Conservation (phyloP, 2,113 vertebrate species). For the human (Homo sapiens) region DNA sequence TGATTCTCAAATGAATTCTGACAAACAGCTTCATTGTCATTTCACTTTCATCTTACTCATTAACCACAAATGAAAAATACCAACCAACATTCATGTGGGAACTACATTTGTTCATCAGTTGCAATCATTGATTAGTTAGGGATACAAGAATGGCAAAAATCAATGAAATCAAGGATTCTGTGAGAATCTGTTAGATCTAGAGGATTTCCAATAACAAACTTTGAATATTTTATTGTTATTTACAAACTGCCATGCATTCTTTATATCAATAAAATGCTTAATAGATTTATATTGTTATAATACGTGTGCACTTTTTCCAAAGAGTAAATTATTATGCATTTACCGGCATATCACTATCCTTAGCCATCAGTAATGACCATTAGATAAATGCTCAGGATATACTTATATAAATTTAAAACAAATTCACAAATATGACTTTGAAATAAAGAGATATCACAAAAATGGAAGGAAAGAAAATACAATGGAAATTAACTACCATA, state of each 20-base stretch:
- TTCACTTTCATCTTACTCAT: not conserved
- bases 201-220: not conserved
- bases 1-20: not conserved
- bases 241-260: not conserved
- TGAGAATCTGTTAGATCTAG: not conserved
- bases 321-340: not conserved
- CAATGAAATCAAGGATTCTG: not conserved
- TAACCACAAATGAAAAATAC: not conserved
- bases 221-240: not conserved
- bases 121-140: not conserved
- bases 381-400: not conserved
- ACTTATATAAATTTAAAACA: not conserved
- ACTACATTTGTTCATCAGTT: not conserved
- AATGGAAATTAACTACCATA: not conserved
- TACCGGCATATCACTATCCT: not conserved
- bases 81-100: not conserved
- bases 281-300: not conserved
- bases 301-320: not conserved
- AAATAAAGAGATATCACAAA: not conserved
- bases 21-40: not conserved
- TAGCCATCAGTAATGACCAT: not conserved
- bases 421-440: not conserved
- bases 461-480: not conserved
- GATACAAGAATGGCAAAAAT: not conserved
- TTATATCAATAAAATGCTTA: not conserved